phyloP scores from a whole-genome alignment of 2,797 vertebrate genomes.

The Argentina silus region DNA sequence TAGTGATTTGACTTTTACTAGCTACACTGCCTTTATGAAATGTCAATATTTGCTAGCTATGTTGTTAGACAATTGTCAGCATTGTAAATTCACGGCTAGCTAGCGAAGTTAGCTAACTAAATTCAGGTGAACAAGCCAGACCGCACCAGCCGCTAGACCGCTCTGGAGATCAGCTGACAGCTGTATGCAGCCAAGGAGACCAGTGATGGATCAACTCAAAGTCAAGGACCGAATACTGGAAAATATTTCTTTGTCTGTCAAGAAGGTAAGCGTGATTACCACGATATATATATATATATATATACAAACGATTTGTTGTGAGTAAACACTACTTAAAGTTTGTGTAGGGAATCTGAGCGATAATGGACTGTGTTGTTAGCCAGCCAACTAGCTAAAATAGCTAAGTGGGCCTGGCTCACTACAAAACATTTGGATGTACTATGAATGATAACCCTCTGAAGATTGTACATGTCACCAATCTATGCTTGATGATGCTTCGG shows the following conservation, averaged over 20 bases:
- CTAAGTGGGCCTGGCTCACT: not conserved
- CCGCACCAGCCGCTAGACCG: conserved; percentile 43
- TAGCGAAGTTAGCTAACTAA: conserved; percentile 1
- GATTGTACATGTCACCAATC: not conserved
- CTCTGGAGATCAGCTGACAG: conserved; percentile 75
- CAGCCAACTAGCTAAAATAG: too few species aligned
- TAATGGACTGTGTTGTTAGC: too few species aligned
- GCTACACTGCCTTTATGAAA: too few species aligned
- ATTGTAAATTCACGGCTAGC: not conserved
- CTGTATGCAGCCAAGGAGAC: conserved; percentile 55
- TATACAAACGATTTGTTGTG: not conserved
- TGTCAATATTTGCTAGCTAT: too few species aligned
- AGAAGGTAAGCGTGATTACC: conserved; percentile 72
- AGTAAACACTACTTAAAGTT: not conserved
- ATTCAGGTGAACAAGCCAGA: conserved; percentile 7
- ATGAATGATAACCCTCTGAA: not conserved
- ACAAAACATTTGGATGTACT: not conserved
- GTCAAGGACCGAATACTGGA: conserved; percentile 97
- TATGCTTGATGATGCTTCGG: too few species aligned
- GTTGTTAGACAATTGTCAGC: not conserved
- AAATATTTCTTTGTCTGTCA: conserved; percentile 94
- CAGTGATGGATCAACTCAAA: conserved; percentile 91
- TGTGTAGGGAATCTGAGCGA: too few species aligned
- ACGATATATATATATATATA: not conserved
- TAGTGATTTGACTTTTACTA: too few species aligned